Evolutionary conservation across 2,113 vertebrate genomes (phyloP).

Genomic region (Scolopax mira): DNA sequence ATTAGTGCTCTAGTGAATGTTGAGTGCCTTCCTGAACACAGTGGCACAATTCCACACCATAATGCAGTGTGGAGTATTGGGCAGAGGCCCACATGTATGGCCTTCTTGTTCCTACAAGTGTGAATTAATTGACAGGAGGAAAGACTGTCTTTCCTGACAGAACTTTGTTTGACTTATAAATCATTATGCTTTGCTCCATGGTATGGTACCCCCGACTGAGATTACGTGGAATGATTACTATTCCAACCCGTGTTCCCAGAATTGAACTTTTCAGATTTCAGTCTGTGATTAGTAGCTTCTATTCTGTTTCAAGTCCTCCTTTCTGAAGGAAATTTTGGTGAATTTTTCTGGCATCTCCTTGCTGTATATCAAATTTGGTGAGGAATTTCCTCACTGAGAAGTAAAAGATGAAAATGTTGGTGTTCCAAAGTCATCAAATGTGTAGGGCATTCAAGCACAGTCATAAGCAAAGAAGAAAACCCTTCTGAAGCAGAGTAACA

Average conservation of each 20-base stretch:
- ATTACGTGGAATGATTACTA: not conserved
- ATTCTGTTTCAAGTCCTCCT: not conserved
- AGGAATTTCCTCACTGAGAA: not conserved
- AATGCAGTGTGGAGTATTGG: fast-evolving
- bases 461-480: not conserved
- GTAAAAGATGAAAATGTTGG: not conserved
- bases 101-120: not conserved
- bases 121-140: not conserved
- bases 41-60: not conserved
- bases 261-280: not conserved
- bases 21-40: not conserved
- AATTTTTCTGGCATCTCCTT: not conserved
- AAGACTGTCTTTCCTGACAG: not conserved
- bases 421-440: not conserved
- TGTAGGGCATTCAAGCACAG: not conserved
- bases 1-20: not conserved
- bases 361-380: not conserved
- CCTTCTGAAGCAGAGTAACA: not conserved
- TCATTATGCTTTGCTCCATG: not conserved
- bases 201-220: not conserved
- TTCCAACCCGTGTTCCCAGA: not conserved
- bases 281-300: not conserved
- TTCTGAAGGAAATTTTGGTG: not conserved
- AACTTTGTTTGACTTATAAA: not conserved
- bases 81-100: not conserved